A percentile compares a stretch with the other conserved stretches of the same genome.
Evolutionary conservation across 1,140 invertebrate species (phyloP).

Genomic region (Archivesica marissinica): DNA sequence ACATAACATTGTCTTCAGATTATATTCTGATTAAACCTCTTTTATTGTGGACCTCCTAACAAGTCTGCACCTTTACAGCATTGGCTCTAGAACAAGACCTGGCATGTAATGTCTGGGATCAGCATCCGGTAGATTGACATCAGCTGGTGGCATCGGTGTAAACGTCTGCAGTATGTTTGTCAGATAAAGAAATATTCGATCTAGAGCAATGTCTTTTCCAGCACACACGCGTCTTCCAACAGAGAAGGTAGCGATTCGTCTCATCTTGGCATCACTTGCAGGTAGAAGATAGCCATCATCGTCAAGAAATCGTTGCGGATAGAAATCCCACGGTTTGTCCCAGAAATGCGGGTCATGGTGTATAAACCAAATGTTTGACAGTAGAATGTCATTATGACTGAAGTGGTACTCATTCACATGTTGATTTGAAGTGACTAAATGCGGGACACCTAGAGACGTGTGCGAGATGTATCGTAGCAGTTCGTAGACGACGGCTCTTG

Average conservation of each 20-base stretch:
- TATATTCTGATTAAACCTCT: too few relatives aligned
- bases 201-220: background rate
- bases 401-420: background rate
- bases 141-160: background rate
- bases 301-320: background rate
- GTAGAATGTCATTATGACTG: background rate
- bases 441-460: background rate
- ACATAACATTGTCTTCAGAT: too few relatives aligned
- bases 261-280: background rate
- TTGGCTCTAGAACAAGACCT: background rate
- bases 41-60: too few relatives aligned
- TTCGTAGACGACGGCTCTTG: background rate
- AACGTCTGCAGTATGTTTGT: background rate
- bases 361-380: slow-evolving; percentile 10
- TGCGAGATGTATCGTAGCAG: background rate
- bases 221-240: background rate
- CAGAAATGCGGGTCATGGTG: slow-evolving; percentile 3
- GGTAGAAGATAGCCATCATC: background rate
- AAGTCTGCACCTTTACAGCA: background rate
- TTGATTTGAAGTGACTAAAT: background rate
- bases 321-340: background rate
- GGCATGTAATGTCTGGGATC: background rate
- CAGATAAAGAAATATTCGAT: background rate
- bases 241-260: background rate
- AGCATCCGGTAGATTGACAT: background rate